Conservation (phyloP, 2,888 invertebrate genomes). For the Nymphalis urticae region DNA sequence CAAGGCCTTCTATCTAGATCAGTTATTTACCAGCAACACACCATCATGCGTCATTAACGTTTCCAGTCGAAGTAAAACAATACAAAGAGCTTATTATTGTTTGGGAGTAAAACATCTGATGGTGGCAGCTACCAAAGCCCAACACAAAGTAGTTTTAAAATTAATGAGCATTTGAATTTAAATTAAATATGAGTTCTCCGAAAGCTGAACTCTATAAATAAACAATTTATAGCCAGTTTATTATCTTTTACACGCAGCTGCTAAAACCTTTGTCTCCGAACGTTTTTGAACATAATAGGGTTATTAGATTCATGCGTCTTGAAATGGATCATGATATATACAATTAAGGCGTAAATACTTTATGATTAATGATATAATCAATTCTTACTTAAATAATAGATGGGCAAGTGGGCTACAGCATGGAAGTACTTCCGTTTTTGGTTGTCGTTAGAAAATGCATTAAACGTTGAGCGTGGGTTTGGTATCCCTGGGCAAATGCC, state of each 20-base stretch:
- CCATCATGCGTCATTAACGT: too few relatives aligned
- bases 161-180: background rate
- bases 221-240: conserved; percentile 20
- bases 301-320: conserved; percentile 19
- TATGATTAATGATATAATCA: conserved; percentile 6
- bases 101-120: too few relatives aligned
- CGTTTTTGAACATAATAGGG: conserved; percentile 24
- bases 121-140: too few relatives aligned
- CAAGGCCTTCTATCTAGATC: too few relatives aligned
- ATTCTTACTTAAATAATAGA: background rate
- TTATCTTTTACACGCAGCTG: conserved; percentile 27
- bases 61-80: too few relatives aligned
- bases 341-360: background rate
- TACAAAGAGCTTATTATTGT: too few relatives aligned
- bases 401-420: background rate
- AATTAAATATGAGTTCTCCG: background rate
- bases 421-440: background rate
- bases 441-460: too few relatives aligned
- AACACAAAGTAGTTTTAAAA: too few relatives aligned
- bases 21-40: too few relatives aligned
- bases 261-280: conserved; percentile 20
- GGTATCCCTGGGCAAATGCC: too few relatives aligned
- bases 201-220: background rate
- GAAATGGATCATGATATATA: conserved; percentile 16
- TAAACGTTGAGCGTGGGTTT: too few relatives aligned